A percentile compares a stretch with the other conserved stretches of the same genome.
Evolutionary conservation across 1,140 invertebrate genomes (phyloP).

Genomic region (Lepidostoma basale): DNA sequence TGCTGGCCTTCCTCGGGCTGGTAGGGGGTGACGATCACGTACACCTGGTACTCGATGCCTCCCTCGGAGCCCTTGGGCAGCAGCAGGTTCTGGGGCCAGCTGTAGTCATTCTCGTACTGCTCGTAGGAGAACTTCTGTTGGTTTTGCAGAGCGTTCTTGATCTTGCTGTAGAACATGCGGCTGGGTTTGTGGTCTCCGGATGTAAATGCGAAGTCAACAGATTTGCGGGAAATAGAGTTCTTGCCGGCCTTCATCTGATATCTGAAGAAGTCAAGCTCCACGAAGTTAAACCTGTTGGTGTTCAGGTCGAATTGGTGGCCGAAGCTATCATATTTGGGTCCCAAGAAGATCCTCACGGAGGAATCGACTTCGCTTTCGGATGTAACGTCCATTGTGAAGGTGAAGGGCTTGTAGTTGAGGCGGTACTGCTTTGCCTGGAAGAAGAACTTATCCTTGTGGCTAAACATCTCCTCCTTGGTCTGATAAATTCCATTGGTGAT

Average conservation of each 20-base stretch:
- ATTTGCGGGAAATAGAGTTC: conserved; percentile 64
- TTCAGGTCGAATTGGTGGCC: conserved; percentile 64
- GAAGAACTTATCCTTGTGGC: conserved; percentile 52
- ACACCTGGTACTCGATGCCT: conserved; percentile 64
- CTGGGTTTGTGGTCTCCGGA: conserved; percentile 61
- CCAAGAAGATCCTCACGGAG: conserved; percentile 49
- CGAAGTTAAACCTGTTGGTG: conserved; percentile 66
- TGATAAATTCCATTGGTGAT: conserved; percentile 68
- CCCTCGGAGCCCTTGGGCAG: conserved; percentile 65
- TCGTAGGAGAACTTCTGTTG: conserved; percentile 58
- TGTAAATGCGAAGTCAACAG: conserved; percentile 57
- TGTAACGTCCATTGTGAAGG: conserved; percentile 44
- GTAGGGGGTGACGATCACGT: conserved; percentile 62
- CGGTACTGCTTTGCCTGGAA: conserved; percentile 55
- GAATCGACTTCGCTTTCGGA: conserved; percentile 32
- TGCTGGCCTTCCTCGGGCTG: conserved; percentile 36
- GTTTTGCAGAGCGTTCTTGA: conserved; percentile 55
- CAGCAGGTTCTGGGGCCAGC: conserved; percentile 65
- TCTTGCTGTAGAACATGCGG: conserved; percentile 55
- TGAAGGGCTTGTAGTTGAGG: conserved; percentile 47
- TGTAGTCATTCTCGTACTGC: conserved; percentile 59
- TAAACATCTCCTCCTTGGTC: conserved; percentile 50
- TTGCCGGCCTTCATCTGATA: conserved; percentile 67
- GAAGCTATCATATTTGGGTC: conserved; percentile 54
- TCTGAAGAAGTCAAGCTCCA: conserved; percentile 71